Base-by-base conservation (phyloP, 2,113 vertebrate species). In the Limanda limanda region DNA sequence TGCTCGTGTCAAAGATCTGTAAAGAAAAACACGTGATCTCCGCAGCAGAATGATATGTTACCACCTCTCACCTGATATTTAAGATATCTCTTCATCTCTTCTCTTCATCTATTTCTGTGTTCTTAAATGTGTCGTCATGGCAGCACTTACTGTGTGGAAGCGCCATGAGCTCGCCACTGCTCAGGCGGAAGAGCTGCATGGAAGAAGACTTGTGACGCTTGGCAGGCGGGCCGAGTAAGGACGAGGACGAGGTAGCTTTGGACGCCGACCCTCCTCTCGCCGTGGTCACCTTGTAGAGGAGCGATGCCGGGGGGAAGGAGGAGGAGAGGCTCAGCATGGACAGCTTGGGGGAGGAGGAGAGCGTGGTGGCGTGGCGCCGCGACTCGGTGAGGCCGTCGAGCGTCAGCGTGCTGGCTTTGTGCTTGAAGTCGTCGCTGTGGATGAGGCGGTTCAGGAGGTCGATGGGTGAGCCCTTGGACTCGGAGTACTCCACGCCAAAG, bases 381-480 rank as follows among this genome's bases (percentile, higher is more conserved):
- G 89, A 82, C n/a, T 83, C 89, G 0, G 68, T 1, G 79, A 74
- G 85, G 72, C 80, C 15, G 86, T 92, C 58, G 3, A 88, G 84
- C 84, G 87, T 82, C 81, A 94, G 52, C 3, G 82, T 71, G 13
- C 81, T 78, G 69, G 90, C 90, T 83, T 92, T 92, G 90, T 94
- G 95, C 93, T 96, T 97, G 90, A 96, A 95, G 88, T 96, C 96
- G 63, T 96, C 96, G 0, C 92, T 97, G 83, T 96, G 93, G 66
- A 98, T 96, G 88, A 98, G 95, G 89, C 95, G 95, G 92, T 96
- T 95, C 71, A 98, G 95, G 75, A 96, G 94, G 89, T 96, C 95
- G 75, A 98, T 98, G 80, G 97, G 96, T 52, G 96, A 96, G 85
- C 96, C 96, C 92, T 97, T 98, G 83, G 97, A 95, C 86, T 98